A percentile compares a stretch with the other conserved stretches of the same genome.
phyloP scores from a whole-genome alignment of 2,888 invertebrate species.

The Plutella xylostella region DNA sequence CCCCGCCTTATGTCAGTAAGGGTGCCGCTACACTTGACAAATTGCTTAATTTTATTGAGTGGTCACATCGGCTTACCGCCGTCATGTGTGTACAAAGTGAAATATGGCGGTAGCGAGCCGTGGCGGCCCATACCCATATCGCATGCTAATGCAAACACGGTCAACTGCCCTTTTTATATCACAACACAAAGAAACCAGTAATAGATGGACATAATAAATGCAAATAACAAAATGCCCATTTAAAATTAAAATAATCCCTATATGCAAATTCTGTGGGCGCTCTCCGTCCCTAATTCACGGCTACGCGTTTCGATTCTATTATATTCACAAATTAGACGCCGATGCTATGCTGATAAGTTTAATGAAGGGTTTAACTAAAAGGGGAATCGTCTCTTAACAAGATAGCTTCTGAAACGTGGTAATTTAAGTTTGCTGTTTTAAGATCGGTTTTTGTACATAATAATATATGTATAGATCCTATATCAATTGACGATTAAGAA shows the following conservation, averaged over 20 bases:
- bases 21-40: slow-evolving; percentile 49
- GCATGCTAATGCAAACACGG: slow-evolving; percentile 37
- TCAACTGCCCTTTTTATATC: slow-evolving; percentile 47
- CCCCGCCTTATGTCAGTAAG: slow-evolving; percentile 45
- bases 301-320: slow-evolving; percentile 61
- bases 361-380: slow-evolving; percentile 54
- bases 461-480: too few species aligned
- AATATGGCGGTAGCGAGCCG: slow-evolving; percentile 23
- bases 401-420: slow-evolving; percentile 29
- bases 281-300: slow-evolving; percentile 55
- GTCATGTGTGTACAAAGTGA: slow-evolving; percentile 31
- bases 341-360: slow-evolving; percentile 49
- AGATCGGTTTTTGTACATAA: too few species aligned
- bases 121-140: slow-evolving; percentile 22
- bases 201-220: slow-evolving; percentile 58
- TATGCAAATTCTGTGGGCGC: slow-evolving; percentile 63
- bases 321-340: slow-evolving; percentile 54
- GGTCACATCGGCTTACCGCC: slow-evolving; percentile 38
- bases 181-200: slow-evolving; percentile 55
- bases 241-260: slow-evolving; percentile 66
- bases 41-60: slow-evolving; percentile 66
- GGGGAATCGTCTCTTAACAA: slow-evolving; percentile 42
- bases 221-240: slow-evolving; percentile 59
- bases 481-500: too few species aligned
- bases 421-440: slow-evolving; percentile 28